phyloP scores from a whole-genome alignment of 92 coral and sea anemone species.

The Pocillopora meandrina region DNA sequence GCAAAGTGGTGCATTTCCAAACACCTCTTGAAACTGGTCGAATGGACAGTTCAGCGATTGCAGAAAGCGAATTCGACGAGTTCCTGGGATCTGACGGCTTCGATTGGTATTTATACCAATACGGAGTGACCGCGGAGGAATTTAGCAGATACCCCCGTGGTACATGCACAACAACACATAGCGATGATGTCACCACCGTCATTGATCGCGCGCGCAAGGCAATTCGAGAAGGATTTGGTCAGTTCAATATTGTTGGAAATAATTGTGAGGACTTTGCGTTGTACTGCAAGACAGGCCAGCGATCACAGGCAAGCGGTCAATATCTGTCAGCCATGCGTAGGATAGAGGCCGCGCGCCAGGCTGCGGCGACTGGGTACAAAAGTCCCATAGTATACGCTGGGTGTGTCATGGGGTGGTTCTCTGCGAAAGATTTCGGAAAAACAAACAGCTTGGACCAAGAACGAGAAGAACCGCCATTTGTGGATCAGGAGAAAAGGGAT shows the following conservation, averaged over 20 bases:
- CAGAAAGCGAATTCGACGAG: constrained; percentile 50
- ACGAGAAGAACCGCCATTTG: too few relatives aligned
- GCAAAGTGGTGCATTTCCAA: constrained; percentile 72
- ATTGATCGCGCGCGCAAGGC: constrained; percentile 71
- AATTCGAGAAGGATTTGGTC: constrained; percentile 86
- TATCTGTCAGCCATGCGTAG: constrained; percentile 86
- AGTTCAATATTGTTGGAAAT: constrained; percentile 89
- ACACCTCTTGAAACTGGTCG: constrained; percentile 84
- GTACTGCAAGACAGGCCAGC: constrained; percentile 93
- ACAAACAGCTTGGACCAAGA: background rate
- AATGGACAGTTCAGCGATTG: constrained; percentile 61
- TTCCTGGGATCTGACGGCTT: constrained; percentile 52
- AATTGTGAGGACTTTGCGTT: constrained; percentile 96
- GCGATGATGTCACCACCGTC: constrained; percentile 70
- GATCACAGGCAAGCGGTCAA: constrained; percentile 86
- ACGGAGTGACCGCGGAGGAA: constrained; percentile 61
- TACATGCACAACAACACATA: constrained; percentile 72
- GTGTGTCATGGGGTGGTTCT: constrained; percentile 88
- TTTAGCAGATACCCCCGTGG: constrained; percentile 67
- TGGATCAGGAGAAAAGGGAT: too few relatives aligned
- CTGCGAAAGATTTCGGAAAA: constrained; percentile 70
- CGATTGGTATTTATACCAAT: constrained; percentile 68
- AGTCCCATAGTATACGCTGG: constrained; percentile 97
- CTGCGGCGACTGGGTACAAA: constrained; percentile 83
- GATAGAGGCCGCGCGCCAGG: constrained; percentile 85